These are phyloP conservation scores for human (Homo sapiens) DNA, from an alignment of 2,113 vertebrate genomes.

Conservation along the genomic window GRCh38 chr15:23855001-23855500, in stretches of 20 bases:
- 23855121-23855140: background rate
- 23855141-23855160: background rate
- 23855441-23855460: background rate
- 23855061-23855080: background rate
- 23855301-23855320: background rate
- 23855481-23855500: background rate
- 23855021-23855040: background rate
- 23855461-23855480: background rate
- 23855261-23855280: background rate
- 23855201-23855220: accelerated
- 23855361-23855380: no score
- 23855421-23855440: background rate
- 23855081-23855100: background rate
- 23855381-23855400: background rate
- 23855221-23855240: background rate
- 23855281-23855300: background rate
- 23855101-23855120: background rate
- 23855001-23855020: background rate
- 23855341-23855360: background rate
- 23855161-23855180: background rate
- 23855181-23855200: no score
- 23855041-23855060: background rate
- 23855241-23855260: background rate
- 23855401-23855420: accelerated
- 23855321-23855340: background rate